phyloP scores from a whole-genome alignment of 2,797 vertebrate species.

The Tangara arthus region DNA sequence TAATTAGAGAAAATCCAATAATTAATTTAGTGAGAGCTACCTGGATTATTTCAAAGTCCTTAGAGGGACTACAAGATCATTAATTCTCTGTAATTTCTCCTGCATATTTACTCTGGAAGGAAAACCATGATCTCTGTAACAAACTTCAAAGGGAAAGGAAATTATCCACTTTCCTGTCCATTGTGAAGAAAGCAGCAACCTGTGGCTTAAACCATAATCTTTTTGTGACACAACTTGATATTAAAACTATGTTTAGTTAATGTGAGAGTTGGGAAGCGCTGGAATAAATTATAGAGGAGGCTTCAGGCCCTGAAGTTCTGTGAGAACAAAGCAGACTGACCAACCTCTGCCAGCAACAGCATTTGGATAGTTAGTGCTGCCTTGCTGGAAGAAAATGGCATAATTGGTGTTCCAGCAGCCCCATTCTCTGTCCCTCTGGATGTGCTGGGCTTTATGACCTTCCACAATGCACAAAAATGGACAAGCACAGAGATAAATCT shows the following conservation, averaged over 20 bases:
- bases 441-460: background rate
- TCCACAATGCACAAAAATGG: background rate
- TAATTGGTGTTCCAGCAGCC: background rate
- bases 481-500: background rate
- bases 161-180: background rate
- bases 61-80: background rate
- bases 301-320: background rate
- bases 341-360: background rate
- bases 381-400: background rate
- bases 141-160: background rate
- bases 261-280: background rate
- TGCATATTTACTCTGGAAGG: background rate
- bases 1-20: slow-evolving; percentile 34
- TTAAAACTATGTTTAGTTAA: background rate
- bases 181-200: background rate
- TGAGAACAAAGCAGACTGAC: background rate
- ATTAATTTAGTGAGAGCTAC: slow-evolving; percentile 29
- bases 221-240: background rate
- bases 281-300: background rate
- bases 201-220: background rate
- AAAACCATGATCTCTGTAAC: background rate
- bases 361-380: background rate
- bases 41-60: slow-evolving; percentile 9
- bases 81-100: slow-evolving; percentile 6
- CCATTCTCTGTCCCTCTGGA: background rate